Percentiles rank a stretch among this genome's conserved stretches.
phyloP scores from a whole-genome alignment of 2,113 vertebrate species.

The Centrocercus urophasianus region DNA sequence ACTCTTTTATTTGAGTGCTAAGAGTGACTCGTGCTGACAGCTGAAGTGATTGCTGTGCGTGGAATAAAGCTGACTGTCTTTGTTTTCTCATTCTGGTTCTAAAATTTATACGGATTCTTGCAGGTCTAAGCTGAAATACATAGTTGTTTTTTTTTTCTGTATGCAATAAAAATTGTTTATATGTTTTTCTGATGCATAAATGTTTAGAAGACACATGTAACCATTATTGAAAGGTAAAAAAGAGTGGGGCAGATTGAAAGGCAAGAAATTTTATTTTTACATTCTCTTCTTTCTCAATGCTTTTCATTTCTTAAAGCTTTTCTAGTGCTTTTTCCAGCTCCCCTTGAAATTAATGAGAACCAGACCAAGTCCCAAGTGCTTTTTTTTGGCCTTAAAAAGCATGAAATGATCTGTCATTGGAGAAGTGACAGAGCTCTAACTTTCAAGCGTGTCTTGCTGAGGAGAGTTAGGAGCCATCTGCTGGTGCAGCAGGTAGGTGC shows the following conservation, averaged over 20 bases:
- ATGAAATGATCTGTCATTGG: neutral
- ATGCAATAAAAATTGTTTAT: conserved; percentile 67
- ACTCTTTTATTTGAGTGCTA: conserved; percentile 30
- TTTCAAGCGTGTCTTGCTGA: neutral
- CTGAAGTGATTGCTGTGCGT: conserved; percentile 1
- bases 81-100: conserved; percentile 7
- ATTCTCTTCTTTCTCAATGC: conserved; percentile 21
- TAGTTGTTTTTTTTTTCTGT: conserved; percentile 43
- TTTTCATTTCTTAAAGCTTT: conserved; percentile 40
- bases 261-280: conserved; percentile 59
- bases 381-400: neutral
- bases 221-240: conserved; percentile 43
- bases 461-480: neutral
- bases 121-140: conserved; percentile 47
- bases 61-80: conserved; percentile 15
- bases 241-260: conserved; percentile 15
- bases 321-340: neutral
- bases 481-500: neutral
- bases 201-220: conserved; percentile 17
- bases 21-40: conserved; percentile 43
- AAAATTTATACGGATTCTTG: conserved; percentile 52
- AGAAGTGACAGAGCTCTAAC: neutral
- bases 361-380: neutral
- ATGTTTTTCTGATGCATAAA: conserved; percentile 49
- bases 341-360: conserved; percentile 21